phyloP scores from a whole-genome alignment of 2,113 vertebrate species.

The Microcebus murinus region DNA sequence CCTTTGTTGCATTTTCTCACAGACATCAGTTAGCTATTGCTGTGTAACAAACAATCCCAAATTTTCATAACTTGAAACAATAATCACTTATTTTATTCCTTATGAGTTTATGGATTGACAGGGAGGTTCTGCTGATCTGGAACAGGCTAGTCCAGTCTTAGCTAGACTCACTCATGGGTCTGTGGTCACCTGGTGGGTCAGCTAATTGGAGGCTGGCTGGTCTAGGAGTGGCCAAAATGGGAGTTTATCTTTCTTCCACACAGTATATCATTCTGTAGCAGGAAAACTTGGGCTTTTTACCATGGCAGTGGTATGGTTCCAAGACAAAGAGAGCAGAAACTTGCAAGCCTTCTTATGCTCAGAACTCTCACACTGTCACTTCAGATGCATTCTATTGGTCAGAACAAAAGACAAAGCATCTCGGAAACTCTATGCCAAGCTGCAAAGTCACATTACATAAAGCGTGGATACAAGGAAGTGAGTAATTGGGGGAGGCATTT shows the following conservation, averaged over 20 bases:
- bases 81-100: not conserved
- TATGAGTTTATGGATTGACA: not conserved
- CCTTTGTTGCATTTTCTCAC: not conserved
- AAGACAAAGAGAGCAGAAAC: not conserved
- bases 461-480: not conserved
- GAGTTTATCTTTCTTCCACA: not conserved
- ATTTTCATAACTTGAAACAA: not conserved
- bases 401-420: not conserved
- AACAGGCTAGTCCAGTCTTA: not conserved
- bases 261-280: not conserved
- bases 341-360: not conserved
- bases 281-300: not conserved
- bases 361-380: not conserved
- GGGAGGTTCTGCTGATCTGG: not conserved
- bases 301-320: not conserved
- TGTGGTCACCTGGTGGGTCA: not conserved
- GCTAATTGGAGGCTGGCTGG: too few relatives aligned
- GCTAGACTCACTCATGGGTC: not conserved
- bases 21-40: constrained; percentile 7
- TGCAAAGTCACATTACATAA: not conserved
- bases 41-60: not conserved
- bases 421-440: not conserved
- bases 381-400: not conserved
- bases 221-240: not conserved
- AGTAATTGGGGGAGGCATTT: not conserved